Conservation (phyloP, 64 coral and sea anemone species). For the Pocillopora damicornis region DNA sequence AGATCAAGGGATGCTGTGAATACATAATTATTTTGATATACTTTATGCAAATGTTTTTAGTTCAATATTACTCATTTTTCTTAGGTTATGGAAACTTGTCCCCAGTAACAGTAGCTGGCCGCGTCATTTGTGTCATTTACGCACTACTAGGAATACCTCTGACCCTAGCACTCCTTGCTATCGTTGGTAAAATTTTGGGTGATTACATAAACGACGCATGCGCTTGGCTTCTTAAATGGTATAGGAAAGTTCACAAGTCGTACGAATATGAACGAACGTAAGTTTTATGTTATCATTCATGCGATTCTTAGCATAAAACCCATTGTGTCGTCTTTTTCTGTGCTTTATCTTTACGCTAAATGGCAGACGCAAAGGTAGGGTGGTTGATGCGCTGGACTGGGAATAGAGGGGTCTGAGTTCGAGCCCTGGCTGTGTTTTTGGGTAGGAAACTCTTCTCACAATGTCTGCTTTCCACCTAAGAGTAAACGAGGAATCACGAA, state of each 20-base stretch:
- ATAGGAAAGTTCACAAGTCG: constrained; percentile 43
- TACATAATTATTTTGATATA: no score
- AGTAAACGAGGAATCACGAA: no score
- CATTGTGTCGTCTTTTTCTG: no score
- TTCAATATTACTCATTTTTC: neutral
- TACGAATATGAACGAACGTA: constrained; percentile 91
- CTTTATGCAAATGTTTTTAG: neutral
- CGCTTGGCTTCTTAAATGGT: constrained; percentile 69
- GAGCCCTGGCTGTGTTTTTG: no score
- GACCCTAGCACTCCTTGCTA: constrained; percentile 75
- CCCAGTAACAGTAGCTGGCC: constrained; percentile 61
- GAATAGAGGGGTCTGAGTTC: no score
- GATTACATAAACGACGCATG: constrained; percentile 83
- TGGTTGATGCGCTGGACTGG: no score
- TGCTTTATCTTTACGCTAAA: no score
- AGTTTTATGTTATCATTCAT: neutral
- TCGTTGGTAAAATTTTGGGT: constrained; percentile 88
- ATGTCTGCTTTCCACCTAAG: no score
- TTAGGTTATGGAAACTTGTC: constrained; percentile 78
- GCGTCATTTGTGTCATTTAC: constrained; percentile 73
- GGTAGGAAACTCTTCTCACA: no score
- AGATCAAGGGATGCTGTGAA: no score
- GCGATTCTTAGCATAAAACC: no score
- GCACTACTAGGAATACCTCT: constrained; percentile 87
- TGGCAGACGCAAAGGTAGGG: no score